Evolutionary conservation across 2,113 vertebrate genomes (phyloP), one percentile per base, ranked within the genome.

Genomic region (Urocynchramus pylzowi): DNA sequence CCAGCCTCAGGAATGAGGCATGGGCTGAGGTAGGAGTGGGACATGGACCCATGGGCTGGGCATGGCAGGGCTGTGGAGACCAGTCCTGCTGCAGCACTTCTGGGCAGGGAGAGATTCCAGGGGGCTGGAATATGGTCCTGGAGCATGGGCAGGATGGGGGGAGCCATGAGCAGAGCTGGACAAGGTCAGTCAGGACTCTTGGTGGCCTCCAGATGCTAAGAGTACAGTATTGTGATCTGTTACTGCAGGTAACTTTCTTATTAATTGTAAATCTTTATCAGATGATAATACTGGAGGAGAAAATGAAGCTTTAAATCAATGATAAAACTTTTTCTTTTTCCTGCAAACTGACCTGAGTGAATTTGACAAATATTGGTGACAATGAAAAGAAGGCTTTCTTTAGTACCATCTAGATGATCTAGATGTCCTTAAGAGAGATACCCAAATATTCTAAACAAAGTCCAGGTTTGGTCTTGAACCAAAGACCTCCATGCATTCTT

Each of bases 91-190:
- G 8, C 10, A 30, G 16, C 37, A 53, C n/a, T 69, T 65, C 31
- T 74, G 54, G 26, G 37, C 17, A 70, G 18, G 10, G 22, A 74
- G 4, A 31, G 37, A 28, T 28, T 16, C 12, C 2, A 8, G 9
- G 13, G 6, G 12, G 6, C 4, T 89, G 22, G 16, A 44, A 44
- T 27, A n/a, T 9, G 8, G 27, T 52, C 15, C 26, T 79, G 44
- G n/a, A 19, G 12, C 31, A 20, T 35, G 12, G 7, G 3, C 13
- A 56, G 33, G 9, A 19, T 35, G 1, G 0, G 3, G 11, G 2
- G 2, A 85, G 3, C 10, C 56, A 59, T 0, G 0, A 21, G 9
- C 15, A 49, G 13, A 80, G 9, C 6, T 73, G 24, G 12, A 7
- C 5, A 37, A 52, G 11, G 24, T 27, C 7, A 35, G 2, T 37